Evolutionary conservation across 2,113 vertebrate genomes (phyloP).

Genomic region (Heloderma charlesbogerti): DNA sequence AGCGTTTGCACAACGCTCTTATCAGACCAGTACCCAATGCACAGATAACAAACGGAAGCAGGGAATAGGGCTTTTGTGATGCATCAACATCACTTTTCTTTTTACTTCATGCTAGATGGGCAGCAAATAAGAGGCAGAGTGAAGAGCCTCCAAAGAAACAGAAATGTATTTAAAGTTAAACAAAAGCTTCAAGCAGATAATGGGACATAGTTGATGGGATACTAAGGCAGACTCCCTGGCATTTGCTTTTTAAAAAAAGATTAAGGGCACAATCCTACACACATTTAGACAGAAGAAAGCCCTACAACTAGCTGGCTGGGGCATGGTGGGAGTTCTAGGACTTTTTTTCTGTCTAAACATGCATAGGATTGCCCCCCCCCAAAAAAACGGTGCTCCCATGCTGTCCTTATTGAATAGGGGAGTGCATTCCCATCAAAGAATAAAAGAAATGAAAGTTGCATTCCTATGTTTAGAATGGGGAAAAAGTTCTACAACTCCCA

Average conservation of each 20-base stretch:
- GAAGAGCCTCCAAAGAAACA: background rate
- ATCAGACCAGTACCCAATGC: background rate
- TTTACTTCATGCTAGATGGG: background rate
- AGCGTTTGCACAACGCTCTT: background rate
- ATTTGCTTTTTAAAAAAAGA: background rate
- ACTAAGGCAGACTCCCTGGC: background rate
- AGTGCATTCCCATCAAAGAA: background rate
- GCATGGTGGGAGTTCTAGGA: no score
- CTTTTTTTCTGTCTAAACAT: no score
- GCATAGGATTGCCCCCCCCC: no score
- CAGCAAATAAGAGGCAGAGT: background rate
- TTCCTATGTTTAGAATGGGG: no score
- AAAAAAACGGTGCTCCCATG: background rate
- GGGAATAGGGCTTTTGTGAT: background rate
- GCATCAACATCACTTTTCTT: background rate
- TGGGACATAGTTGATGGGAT: no score
- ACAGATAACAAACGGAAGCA: background rate
- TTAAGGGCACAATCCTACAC: no score
- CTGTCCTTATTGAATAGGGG: background rate
- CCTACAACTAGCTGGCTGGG: no score
- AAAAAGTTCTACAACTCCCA: no score
- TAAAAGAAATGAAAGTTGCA: background rate
- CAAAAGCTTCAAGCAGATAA: background rate
- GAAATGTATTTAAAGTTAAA: background rate
- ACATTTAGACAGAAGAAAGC: no score